A percentile compares a stretch with the other conserved stretches of the same genome.
These are phyloP conservation scores for Cyanoderma ruficeps DNA, from an alignment of 2,113 vertebrate genomes.

Conservation along the genomic window DNA sequence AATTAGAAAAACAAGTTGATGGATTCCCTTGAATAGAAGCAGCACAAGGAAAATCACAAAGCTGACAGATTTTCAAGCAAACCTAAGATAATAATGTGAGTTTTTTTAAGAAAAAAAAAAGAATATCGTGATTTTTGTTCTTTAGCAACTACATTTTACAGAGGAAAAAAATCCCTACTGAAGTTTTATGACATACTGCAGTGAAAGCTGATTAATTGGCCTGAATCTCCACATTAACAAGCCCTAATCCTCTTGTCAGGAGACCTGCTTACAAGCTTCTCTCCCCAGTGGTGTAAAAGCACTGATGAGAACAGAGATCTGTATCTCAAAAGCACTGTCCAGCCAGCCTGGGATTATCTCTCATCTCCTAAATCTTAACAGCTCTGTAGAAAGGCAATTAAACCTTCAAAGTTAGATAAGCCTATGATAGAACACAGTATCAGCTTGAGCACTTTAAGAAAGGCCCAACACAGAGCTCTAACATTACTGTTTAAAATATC, in stretches of 20 bases:
- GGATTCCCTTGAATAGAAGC: slow-evolving; percentile 18
- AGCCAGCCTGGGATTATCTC: slow-evolving; percentile 31
- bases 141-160: not conserved
- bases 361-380: slow-evolving; percentile 50
- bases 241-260: slow-evolving; percentile 52
- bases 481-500: not conserved
- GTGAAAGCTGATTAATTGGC: slow-evolving; percentile 55
- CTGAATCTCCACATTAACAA: slow-evolving; percentile 44
- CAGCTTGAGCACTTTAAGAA: not conserved
- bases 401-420: slow-evolving; percentile 31
- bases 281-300: not conserved
- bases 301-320: slow-evolving; percentile 27
- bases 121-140: rapidly evolving
- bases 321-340: slow-evolving; percentile 40
- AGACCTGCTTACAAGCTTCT: slow-evolving; percentile 31
- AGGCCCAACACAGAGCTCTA: not conserved
- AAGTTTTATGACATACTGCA: slow-evolving; percentile 21
- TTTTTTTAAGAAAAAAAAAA: not conserved
- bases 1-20: slow-evolving; percentile 34
- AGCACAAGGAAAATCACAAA: not conserved
- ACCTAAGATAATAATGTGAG: not conserved
- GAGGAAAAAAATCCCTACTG: not conserved
- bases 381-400: slow-evolving; percentile 48
- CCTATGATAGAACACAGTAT: not conserved
- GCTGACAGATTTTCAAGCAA: not conserved